These are phyloP conservation scores for Agrotis puta DNA, from an alignment of 2,888 invertebrate genomes.

Conservation along the genomic window DNA sequence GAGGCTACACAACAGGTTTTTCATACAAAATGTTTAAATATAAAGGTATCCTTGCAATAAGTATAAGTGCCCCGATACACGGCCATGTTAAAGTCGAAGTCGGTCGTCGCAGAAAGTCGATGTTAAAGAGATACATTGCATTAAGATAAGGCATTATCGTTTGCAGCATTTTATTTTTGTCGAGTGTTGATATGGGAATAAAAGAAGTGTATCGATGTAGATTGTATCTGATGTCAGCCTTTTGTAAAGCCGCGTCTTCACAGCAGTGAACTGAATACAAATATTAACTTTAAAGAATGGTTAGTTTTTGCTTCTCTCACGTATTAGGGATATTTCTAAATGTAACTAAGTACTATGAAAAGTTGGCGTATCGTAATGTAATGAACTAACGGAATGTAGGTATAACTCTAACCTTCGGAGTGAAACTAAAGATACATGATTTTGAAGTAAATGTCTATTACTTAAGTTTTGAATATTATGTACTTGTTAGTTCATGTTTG, in stretches of 20 bases:
- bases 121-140: conserved; percentile 51
- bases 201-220: conserved; percentile 51
- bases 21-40: conserved; percentile 56
- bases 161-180: conserved; percentile 43
- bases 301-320: not conserved
- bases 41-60: conserved; percentile 25
- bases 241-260: conserved; percentile 33
- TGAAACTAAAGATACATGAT: not conserved
- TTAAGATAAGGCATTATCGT: conserved; percentile 55
- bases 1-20: conserved; percentile 65
- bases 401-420: not conserved
- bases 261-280: conserved; percentile 17
- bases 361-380: not conserved
- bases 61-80: conserved; percentile 28
- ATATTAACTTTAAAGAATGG: conserved; percentile 4
- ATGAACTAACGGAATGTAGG: not conserved
- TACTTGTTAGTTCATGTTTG: not conserved
- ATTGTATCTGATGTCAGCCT: conserved; percentile 40
- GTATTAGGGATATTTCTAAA: not conserved
- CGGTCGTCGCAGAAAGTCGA: conserved; percentile 45
- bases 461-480: too few species aligned
- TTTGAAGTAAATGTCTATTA: not conserved
- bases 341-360: not conserved
- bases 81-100: conserved; percentile 16
- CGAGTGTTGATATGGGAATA: conserved; percentile 53